Percentiles rank a stretch among this genome's conserved stretches.
phyloP scores from a whole-genome alignment of 2,113 vertebrate genomes.

The Myiopsitta monachus region DNA sequence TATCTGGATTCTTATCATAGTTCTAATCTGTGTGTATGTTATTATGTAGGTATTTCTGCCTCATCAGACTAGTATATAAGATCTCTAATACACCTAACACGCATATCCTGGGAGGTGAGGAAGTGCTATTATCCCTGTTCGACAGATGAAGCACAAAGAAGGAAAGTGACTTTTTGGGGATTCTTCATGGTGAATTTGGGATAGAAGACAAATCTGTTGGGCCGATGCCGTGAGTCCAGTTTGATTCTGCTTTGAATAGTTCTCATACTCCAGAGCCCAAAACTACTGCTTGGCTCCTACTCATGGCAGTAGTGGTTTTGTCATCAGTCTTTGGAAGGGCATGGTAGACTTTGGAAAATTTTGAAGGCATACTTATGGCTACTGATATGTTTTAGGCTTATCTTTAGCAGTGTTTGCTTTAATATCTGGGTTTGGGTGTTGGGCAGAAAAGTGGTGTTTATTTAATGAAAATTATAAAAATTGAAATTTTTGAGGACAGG shows the following conservation, averaged over 20 bases:
- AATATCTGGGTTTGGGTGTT: neutral
- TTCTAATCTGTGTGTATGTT: neutral
- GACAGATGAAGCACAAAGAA: neutral
- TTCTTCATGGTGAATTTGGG: neutral
- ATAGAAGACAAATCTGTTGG: neutral
- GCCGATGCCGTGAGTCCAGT: neutral
- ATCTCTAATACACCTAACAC: neutral
- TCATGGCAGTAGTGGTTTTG: neutral
- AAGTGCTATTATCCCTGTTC: neutral
- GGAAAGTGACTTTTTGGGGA: neutral
- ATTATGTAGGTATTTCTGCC: neutral
- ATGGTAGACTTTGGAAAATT: neutral
- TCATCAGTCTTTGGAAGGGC: neutral
- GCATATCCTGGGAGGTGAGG: neutral
- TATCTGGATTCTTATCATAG: neutral
- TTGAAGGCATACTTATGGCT: neutral
- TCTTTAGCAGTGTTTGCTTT: neutral
- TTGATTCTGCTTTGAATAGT: neutral
- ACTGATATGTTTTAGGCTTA: neutral
- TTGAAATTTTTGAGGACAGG: neutral
- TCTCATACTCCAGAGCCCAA: neutral
- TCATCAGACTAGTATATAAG: neutral
- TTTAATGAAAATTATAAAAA: neutral
- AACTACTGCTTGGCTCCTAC: neutral
- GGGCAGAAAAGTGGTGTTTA: neutral